Evolutionary conservation across 2,113 vertebrate genomes (phyloP).

Genomic region (Saimiri boliviensis): DNA sequence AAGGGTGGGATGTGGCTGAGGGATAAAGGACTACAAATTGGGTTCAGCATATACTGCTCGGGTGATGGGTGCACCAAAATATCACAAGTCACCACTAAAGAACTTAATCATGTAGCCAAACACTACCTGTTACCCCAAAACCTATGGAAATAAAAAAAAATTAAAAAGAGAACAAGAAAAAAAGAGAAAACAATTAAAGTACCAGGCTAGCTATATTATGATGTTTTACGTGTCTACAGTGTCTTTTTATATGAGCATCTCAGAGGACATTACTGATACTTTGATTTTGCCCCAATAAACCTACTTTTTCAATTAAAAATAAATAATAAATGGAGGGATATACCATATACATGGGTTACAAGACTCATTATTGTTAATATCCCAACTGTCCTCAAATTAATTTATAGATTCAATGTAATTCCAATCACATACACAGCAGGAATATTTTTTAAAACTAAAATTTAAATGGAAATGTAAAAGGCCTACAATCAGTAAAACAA

Average conservation of each 20-base stretch:
- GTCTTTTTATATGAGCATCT: background rate
- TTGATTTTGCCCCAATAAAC: constrained; percentile 26
- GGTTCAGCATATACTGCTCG: too few relatives aligned
- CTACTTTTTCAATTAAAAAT: background rate
- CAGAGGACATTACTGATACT: background rate
- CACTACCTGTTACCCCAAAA: too few relatives aligned
- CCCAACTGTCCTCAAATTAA: background rate
- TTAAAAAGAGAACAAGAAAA: too few relatives aligned
- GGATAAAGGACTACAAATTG: too few relatives aligned
- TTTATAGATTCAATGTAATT: background rate
- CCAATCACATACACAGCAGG: background rate
- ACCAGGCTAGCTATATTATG: background rate
- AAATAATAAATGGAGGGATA: background rate
- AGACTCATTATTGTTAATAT: background rate
- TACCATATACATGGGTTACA: background rate
- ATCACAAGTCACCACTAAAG: too few relatives aligned
- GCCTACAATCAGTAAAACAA: background rate
- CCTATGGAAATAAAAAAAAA: too few relatives aligned
- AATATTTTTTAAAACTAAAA: background rate
- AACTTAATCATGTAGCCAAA: too few relatives aligned
- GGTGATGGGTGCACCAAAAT: too few relatives aligned
- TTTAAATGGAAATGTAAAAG: background rate
- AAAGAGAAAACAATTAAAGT: background rate
- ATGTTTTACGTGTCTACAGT: background rate
- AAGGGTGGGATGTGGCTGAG: too few relatives aligned